Base-by-base conservation (phyloP, 2,797 vertebrate species). In the Oceanodroma leucorhoa region DNA sequence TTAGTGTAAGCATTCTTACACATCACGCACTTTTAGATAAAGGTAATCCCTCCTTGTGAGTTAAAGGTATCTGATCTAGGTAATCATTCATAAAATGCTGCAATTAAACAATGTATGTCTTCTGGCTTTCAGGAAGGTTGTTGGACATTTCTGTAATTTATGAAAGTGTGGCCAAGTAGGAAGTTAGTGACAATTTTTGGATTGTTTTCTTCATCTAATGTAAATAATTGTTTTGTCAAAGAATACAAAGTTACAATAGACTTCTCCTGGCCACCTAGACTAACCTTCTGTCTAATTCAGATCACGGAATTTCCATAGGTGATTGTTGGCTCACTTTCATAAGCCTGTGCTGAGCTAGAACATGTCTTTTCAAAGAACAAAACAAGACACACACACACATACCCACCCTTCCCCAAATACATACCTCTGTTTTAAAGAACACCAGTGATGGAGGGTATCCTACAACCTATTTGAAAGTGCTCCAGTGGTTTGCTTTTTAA, bases 371-470 rank as follows among this genome's bases (percentile, higher is more conserved):
- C 19, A 13, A 72, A 84, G 40, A 78, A 43, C 6, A 50, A 46
- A 73, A 14, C 14, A 62, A 43, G 22, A 54, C 9, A 32, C 10
- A 23, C 21, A n/a, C 14, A 7, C 24, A 3, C 26, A 6, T 7
- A 5, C 6, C 23, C 9, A 5, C 5, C 21, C 5, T 81, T 75
- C 27, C 22, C 24, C 19, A 86, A 19, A 60, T 27, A 19, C 4
- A 45, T 11, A 43, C 2, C 2, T 65, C 2, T 77, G 5, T 60
- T 80, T 71, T 64, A 45, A 75, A 66, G 48, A 83, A 36, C 6
- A 46, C 2, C 6, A 5, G 1, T 40, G 17, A 24, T 32, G 5
- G 6, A 27, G 6, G 55, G 9, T 38, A 73, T 5, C 5, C 24
- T 58, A 24, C 17, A 48, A 50, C 1, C 10, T 67, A 7, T 64